phyloP scores from a whole-genome alignment of 2,113 vertebrate genomes.

The Campylomormyrus numenius region DNA sequence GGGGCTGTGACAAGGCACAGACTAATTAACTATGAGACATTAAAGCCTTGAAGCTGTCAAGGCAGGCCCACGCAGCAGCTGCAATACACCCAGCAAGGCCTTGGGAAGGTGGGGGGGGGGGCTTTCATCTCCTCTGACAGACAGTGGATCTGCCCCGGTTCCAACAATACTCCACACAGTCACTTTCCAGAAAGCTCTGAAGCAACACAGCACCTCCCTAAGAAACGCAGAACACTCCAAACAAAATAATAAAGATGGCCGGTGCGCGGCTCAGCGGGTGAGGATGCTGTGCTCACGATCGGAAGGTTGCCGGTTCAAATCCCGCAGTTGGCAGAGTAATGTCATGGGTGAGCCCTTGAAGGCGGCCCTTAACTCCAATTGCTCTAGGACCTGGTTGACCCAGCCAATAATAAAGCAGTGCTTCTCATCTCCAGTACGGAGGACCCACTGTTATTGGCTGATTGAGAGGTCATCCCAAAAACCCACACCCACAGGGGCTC shows the following conservation, averaged over 20 bases:
- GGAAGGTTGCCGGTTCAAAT: not conserved
- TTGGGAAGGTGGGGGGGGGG: not conserved
- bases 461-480: no score
- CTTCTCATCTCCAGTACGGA: no score
- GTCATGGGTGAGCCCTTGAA: not conserved
- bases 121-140: constrained; percentile 7
- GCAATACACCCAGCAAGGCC: not conserved
- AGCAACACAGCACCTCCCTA: not conserved
- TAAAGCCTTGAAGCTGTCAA: not conserved
- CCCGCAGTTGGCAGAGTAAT: not conserved
- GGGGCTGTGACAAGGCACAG: constrained; percentile 16
- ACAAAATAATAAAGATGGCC: not conserved
- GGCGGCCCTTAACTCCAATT: not conserved
- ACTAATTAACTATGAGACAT: constrained; percentile 22
- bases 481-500: no score
- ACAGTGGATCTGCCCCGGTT: not conserved
- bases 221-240: not conserved
- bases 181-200: not conserved
- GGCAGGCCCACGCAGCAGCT: not conserved
- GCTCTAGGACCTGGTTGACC: not conserved
- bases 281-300: not conserved
- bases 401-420: not conserved
- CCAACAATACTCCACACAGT: not conserved
- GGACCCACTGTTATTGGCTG: no score
- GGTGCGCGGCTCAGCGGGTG: not conserved